Base-by-base conservation (phyloP, 2,797 vertebrate species). In the Pangasius sanitwongsei region DNA sequence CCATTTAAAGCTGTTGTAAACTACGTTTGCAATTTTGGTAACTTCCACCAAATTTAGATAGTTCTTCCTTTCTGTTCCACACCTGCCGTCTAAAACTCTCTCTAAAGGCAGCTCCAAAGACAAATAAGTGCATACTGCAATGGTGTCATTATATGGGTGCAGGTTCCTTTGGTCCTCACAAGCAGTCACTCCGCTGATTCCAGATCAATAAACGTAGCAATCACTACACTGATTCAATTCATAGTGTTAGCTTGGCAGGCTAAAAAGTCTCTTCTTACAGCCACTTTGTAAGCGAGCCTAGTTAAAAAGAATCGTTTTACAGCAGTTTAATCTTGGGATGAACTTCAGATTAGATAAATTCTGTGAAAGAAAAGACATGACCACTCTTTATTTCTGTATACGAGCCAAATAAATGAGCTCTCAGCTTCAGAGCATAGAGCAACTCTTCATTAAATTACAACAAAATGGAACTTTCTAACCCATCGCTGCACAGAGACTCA, bases 381-480 rank as follows among this genome's bases (percentile, higher is more conserved):
- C 69, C 69, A n/a, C 67, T 59, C 69, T 34, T 86, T 34, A 86
- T 41, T 74, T 37, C 69, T 86, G 84, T 57, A 59, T 11, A 86
- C 55, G 3, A 53, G 83, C 15, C 63, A 50, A 55, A 86, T 86
- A 70, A 86, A 86, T 70, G 48, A 74, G n/a, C 65, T 59, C 25
- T 74, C 31, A 7, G 69, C 53, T 74, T 37, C 53, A 16, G 7
- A n/a, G 50, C 84, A 1, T 7, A 1, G 23, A 72, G 53, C 20
- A 74, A 86, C 85, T 41, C 41, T 28, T 74, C 85, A 44, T 74
- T n/a, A 74, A 72, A 74, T 86, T 86, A 86, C 25, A 74, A 44
- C 31, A 2, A 41, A 86, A 72, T 57, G 34, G 85, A 57, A 37
- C 67, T 86, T 86, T 86, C 84, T 0, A 37, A 44, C 69, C 83